Evolutionary conservation across 2,113 vertebrate genomes (phyloP).

Genomic region (Rattus norvegicus): DNA sequence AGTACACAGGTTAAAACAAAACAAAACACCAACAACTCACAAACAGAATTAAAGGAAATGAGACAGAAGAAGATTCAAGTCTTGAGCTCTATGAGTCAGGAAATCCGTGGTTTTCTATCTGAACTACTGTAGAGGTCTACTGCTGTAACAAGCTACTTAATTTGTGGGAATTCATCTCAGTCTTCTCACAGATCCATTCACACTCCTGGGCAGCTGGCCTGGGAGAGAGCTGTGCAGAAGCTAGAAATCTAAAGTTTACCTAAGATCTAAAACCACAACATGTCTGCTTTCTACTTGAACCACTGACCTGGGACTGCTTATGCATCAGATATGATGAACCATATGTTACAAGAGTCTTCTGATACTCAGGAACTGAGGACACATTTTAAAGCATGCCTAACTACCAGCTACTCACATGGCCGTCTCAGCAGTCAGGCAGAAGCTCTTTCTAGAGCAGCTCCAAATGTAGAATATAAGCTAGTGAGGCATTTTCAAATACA

Average conservation of each 20-base stretch:
- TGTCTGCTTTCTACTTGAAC: neutral
- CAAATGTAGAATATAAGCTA: slow-evolving; percentile 23
- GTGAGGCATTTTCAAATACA: slow-evolving; percentile 42
- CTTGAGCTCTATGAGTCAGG: neutral
- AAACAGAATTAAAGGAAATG: slow-evolving; percentile 25
- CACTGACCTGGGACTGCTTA: neutral
- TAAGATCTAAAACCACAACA: neutral
- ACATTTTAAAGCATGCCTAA: slow-evolving; percentile 7
- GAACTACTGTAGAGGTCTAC: neutral
- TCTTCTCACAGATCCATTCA: neutral
- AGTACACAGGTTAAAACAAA: neutral
- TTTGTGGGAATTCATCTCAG: neutral
- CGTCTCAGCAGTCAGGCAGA: neutral
- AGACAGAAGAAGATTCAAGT: neutral
- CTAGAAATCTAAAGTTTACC: neutral
- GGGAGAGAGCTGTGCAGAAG: neutral
- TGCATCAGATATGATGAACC: neutral
- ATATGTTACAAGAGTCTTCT: neutral
- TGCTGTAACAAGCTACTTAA: neutral
- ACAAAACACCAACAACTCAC: neutral
- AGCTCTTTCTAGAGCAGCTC: slow-evolving; percentile 25
- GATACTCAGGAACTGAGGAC: neutral
- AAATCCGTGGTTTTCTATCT: neutral
- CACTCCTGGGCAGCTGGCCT: neutral
- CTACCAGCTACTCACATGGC: neutral